Evolutionary conservation across 1,140 invertebrate species (phyloP), one percentile per base, ranked within the genome.

Genomic region (Drosophila repleta): DNA sequence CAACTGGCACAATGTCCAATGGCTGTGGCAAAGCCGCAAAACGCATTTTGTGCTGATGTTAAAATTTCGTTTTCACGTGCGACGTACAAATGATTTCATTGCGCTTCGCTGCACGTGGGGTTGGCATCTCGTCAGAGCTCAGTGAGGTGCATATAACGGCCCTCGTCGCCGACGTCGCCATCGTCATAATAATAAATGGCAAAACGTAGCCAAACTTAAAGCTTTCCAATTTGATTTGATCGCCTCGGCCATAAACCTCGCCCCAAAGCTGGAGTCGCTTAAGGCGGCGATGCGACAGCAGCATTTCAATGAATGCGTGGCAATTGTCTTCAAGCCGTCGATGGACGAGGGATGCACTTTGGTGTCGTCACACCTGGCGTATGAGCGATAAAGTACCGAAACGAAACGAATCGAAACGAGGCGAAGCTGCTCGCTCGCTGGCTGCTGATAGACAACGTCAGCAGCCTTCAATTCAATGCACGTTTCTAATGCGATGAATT

Each of bases 401-500:
- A 26, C 13, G 24, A n/a, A n/a, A n/a, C n/a, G n/a, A n/a, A n/a
- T n/a, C n/a, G n/a, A n/a, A n/a, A n/a, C n/a, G n/a, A n/a, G n/a
- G n/a, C n/a, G n/a, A 43, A 21, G 61, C 37, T 11, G 35, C 3
- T 17, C n/a, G 37, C 11, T 39, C n/a, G 24, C 24, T 26, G 24
- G 32, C 21, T 11, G 49, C 48, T 71, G 53, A 66, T 53, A 66
- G 62, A 71, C 61, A 76, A 55, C 60, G 51, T 43, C 53, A 58
- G 64, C 49, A 58, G 57, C 56, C 56, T 76, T 58, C 57, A 29
- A 83, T 81, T 82, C 79, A 77, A 56, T 81, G 74, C 78, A 81
- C 79, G 74, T 81, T 76, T 56, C 76, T 79, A 84, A 79, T 84
- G 80, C 76, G 73, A 84, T 84, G 80, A 84, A 85, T 85, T 85